Evolutionary conservation across 1,140 invertebrate species (phyloP).

Genomic region (Bombus picipes): DNA sequence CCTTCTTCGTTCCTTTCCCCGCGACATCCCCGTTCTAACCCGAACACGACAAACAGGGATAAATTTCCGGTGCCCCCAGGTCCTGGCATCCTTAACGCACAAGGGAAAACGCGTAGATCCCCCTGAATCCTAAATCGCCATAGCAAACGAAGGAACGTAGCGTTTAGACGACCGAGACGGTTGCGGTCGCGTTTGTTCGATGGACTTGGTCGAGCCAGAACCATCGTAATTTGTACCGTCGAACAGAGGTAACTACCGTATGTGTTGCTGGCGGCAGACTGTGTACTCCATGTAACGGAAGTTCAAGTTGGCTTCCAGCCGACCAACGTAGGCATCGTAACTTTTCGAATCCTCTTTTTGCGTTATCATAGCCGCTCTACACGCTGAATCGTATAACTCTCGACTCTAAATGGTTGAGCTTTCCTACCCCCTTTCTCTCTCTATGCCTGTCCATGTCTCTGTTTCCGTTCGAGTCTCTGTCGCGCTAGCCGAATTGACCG

Average conservation of each 20-base stretch:
- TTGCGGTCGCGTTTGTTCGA: background rate
- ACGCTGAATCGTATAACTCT: background rate
- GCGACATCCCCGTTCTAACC: constrained; percentile 28
- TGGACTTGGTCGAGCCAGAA: constrained; percentile 7
- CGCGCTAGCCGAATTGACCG: background rate
- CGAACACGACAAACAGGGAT: constrained; percentile 50
- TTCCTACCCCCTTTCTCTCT: background rate
- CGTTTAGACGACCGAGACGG: background rate
- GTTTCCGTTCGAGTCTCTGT: background rate
- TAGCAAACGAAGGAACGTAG: background rate
- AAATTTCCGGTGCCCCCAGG: constrained; percentile 21
- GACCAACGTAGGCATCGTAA: background rate
- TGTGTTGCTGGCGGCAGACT: constrained; percentile 44
- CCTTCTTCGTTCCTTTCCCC: constrained; percentile 50
- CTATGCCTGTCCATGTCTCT: background rate
- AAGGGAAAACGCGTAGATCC: constrained; percentile 46
- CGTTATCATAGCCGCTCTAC: background rate
- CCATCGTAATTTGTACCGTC: constrained; percentile 63
- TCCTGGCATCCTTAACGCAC: background rate
- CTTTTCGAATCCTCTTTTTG: constrained; percentile 28
- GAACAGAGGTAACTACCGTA: constrained; percentile 69
- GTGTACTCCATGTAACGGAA: background rate
- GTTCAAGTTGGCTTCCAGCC: background rate
- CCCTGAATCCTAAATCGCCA: constrained; percentile 14
- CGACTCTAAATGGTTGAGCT: background rate